Base-by-base conservation (phyloP, 2,113 vertebrate species). In the Mormyrus lacerda region DNA sequence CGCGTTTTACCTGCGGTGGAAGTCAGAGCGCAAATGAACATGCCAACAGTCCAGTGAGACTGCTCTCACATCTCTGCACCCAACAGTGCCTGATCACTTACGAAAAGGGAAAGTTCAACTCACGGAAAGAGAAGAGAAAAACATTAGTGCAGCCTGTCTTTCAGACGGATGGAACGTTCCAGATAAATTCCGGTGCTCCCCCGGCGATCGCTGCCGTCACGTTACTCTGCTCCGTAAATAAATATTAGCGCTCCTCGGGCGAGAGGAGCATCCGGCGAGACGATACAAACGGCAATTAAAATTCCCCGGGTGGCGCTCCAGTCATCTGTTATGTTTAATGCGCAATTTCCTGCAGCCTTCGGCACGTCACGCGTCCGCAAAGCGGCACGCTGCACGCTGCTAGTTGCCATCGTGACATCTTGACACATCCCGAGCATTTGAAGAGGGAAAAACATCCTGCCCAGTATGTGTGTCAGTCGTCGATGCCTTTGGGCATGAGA, bases 261-360 rank as follows among this genome's bases (percentile, higher is more conserved):
- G 21, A 35, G 73, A 1, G 50, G 10, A 89, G 24, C 73, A 89
- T 73, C 85, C 89, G 39, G 7, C 85, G n/a, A 53, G 88, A 31
- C 73, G 87, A 90, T 90, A 65, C 89, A 91, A 85, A 92, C 76
- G 82, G 47, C 88, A 90, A 90, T 89, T 89, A 89, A 89, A 73
- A 89, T 76, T 91, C 91, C 69, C 91, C 31, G 27, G 51, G 31
- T 88, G 31, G 88, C 82, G 27, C 73, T 88, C 42, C 48, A 86
- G 69, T 89, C 84, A 9, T 55, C 79, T 88, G 45, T 89, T 85
- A 89, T 31, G 90, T 91, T 53, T 47, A 69, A 87, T 31, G 27
- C 24, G 5, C 19, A 90, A 87, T 51, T 88, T 10, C 84, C 55
- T 31, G 9, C 44, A 2, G 69, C 31, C 45, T 31, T 4, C 65